Evolutionary conservation across 2,888 invertebrate genomes (phyloP).

Genomic region (Yponomeuta malinellus): DNA sequence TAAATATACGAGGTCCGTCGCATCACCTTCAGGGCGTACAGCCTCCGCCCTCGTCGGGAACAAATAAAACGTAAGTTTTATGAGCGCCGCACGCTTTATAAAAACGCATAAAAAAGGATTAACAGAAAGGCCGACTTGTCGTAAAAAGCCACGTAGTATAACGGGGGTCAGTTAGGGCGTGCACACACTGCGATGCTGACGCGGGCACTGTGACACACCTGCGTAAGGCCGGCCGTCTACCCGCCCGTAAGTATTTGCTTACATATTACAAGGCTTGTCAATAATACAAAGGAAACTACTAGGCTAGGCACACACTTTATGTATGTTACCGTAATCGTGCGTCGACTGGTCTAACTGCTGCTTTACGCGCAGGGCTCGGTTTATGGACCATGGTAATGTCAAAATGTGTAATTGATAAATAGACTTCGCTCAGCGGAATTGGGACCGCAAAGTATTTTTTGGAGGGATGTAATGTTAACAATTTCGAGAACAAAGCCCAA

Average conservation of each 20-base stretch:
- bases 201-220: background rate
- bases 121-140: constrained; percentile 6
- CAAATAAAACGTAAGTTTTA: constrained; percentile 11
- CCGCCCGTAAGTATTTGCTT: background rate
- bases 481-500: too few relatives aligned
- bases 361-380: background rate
- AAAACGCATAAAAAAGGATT: constrained; percentile 13
- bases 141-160: constrained; percentile 10
- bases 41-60: constrained; percentile 4
- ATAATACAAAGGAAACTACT: too few relatives aligned
- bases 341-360: background rate
- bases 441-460: too few relatives aligned
- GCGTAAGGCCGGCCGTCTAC: background rate
- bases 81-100: constrained; percentile 5
- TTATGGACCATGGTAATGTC: background rate
- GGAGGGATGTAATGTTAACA: too few relatives aligned
- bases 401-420: background rate
- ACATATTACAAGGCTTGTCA: background rate
- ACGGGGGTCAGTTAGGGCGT: background rate
- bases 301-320: too few relatives aligned
- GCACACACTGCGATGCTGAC: background rate
- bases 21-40: background rate
- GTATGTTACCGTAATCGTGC: background rate
- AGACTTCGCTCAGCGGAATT: background rate
- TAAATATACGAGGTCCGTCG: background rate